Evolutionary conservation across 2,113 vertebrate genomes (phyloP), one percentile per base, ranked within the genome.

Genomic region (Loxodonta africana): DNA sequence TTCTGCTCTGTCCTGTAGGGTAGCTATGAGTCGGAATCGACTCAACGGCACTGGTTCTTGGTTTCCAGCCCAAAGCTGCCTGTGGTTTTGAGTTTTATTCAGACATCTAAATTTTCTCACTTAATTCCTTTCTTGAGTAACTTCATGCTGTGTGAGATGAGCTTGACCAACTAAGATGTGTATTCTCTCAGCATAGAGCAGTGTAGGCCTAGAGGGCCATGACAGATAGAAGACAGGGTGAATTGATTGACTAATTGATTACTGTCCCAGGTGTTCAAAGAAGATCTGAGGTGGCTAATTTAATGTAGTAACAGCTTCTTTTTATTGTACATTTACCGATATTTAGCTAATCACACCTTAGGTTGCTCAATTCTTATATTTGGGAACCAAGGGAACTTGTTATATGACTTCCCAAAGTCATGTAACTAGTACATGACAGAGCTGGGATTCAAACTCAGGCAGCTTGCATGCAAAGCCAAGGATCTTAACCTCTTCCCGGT

Each of bases 351-450:
- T 76, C 41, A 41, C 8, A 81, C 8, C 5, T 63, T 91, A 76
- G 46, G 90, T 87, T 95, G 63, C 41, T 65, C 60, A 78, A 83
- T 92, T 88, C 57, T 78, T 37, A 10, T 90, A 67, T n/a, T 71
- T 89, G 82, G 33, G 83, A 91, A 10, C 51, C 37, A 44, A 82
- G 11, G 87, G 48, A 74, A 23, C 51, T 71, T 37, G 0, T 63
- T 90, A 25, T 74, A 6, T 84, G 71, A 86, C 65, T 89, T 96
- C 6, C 25, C n/a, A 51, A 41, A 93, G 57, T 82, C 73, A 30
- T 3, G 5, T 18, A 71, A 53, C 48, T 57, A 60, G n/a, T 76
- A 30, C 12, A 23, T 73, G 86, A 30, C 44, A n/a, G 65, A 71
- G 28, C 23, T 80, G 26, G 33, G 8, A 48, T 83, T 96, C 48